These are phyloP conservation scores for Temnothorax rugatulus DNA, from an alignment of 2,888 invertebrate genomes.

Conservation along the genomic window DNA sequence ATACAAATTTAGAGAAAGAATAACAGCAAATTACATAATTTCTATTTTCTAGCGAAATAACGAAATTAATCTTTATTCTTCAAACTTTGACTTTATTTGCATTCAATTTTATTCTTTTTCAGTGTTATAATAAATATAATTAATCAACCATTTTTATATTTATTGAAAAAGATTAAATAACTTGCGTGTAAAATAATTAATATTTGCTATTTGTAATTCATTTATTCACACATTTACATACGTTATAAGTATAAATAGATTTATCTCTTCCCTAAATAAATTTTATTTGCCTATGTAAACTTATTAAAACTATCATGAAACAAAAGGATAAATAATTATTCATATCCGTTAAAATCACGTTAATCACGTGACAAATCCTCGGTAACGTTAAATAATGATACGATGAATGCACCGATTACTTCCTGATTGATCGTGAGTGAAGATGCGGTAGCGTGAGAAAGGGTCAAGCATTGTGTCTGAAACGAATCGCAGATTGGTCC, in stretches of 20 bases:
- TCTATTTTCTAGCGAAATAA: no score
- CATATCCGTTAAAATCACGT: background rate
- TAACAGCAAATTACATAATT: background rate
- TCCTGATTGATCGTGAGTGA: conserved; percentile 40
- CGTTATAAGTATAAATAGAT: background rate
- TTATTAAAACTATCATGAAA: background rate
- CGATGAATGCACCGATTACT: conserved; percentile 34
- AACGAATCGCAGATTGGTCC: conserved; percentile 73
- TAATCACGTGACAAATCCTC: conserved; percentile 7
- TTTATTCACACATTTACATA: background rate
- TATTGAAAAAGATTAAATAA: background rate
- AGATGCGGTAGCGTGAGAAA: conserved; percentile 74
- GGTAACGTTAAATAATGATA: background rate
- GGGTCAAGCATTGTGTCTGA: conserved; percentile 69
- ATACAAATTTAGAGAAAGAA: background rate
- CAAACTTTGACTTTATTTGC: background rate
- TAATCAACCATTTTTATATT: background rate
- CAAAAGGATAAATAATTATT: background rate
- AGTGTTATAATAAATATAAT: background rate
- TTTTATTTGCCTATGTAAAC: background rate
- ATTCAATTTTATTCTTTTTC: background rate
- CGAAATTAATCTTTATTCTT: background rate
- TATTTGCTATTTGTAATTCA: background rate
- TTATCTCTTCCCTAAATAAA: background rate
- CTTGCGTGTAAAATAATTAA: background rate